Conservation (phyloP, 2,113 vertebrate genomes). For the Vimba vimba region DNA sequence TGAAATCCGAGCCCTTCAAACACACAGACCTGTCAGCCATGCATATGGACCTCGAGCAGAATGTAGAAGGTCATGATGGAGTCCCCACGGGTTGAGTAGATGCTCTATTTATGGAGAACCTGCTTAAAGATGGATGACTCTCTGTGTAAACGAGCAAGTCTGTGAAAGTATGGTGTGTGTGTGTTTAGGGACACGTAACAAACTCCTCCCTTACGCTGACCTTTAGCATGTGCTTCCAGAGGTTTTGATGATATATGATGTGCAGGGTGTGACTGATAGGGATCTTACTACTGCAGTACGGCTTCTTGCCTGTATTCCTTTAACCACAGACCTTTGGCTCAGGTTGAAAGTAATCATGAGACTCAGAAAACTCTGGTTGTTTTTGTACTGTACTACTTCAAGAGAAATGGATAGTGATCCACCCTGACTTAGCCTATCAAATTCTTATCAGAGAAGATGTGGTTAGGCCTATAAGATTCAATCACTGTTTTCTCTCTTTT, state of each 20-base stretch:
- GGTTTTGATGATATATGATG: conserved; percentile 62
- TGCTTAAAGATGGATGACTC: conserved; percentile 55
- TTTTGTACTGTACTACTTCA: neutral
- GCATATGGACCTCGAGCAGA: conserved; percentile 64
- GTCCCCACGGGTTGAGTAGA: conserved; percentile 60
- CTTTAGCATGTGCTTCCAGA: conserved; percentile 55
- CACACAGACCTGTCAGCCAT: conserved; percentile 45
- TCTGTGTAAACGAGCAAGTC: neutral
- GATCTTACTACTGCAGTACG: neutral
- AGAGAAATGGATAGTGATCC: neutral
- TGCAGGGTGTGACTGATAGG: neutral
- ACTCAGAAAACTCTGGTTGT: neutral
- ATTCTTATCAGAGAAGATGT: neutral
- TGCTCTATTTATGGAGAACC: conserved; percentile 70
- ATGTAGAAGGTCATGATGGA: conserved; percentile 67
- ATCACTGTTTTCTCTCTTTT: neutral
- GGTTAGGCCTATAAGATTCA: neutral
- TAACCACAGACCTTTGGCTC: conserved; percentile 7
- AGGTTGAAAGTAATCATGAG: conserved; percentile 5
- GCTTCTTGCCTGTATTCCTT: conserved; percentile 1
- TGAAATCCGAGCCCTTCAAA: conserved; percentile 56
- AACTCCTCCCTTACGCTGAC: conserved; percentile 53
- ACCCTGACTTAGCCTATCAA: neutral
- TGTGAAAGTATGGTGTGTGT: neutral
- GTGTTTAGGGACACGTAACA: conserved; percentile 15